Base-by-base conservation (phyloP, 1,140 invertebrate species). In the Ectropis grisescens region DNA sequence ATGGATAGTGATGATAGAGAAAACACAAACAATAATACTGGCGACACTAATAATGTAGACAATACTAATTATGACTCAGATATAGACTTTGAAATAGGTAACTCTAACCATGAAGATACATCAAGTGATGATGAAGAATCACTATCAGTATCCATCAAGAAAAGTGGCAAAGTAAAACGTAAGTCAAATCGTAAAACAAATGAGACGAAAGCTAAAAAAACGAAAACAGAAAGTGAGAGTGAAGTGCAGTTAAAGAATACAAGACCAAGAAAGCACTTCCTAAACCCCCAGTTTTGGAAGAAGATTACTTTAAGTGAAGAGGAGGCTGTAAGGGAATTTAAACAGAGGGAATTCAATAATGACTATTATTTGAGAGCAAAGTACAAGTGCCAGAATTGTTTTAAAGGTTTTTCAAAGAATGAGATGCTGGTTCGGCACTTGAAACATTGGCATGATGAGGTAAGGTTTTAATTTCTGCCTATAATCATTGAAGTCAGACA, bases 391-490 rank as follows among this genome's bases (percentile, higher is more conserved):
- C 42, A 35, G 6, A 50, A 68, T 33, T 79, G 74, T 23, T 68
- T 60, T 16, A 74, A 61, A 44, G 59, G 71, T 3, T 79, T 76
- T 37, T 72, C 71, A 0, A 71, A 71, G 32, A 48, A 68, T 11
- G 57, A 66, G 19, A 79, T 72, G 43, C 33, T 68, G 13, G 48
- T 49, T 7, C 41, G 74, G 16, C 74, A 79, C 41, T 40, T 34
- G 6, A 45, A 53, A 19, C 37, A 67, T 8, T 48, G 57, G 14
- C 70, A 78, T 47, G 45, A 36, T 46, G 45, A 66, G 58, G 71
- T 74, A 54, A 53, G n/a, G n/a, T n/a, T n/a, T n/a, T n/a, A n/a
- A n/a, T n/a, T n/a, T n/a, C n/a, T n/a, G n/a, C n/a, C n/a, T n/a
- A n/a, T n/a, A n/a, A n/a, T n/a, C n/a, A n/a, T n/a, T n/a, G n/a